These are phyloP conservation scores for Falcaria lacertinaria DNA, from an alignment of 2,888 invertebrate species.

Conservation along the genomic window DNA sequence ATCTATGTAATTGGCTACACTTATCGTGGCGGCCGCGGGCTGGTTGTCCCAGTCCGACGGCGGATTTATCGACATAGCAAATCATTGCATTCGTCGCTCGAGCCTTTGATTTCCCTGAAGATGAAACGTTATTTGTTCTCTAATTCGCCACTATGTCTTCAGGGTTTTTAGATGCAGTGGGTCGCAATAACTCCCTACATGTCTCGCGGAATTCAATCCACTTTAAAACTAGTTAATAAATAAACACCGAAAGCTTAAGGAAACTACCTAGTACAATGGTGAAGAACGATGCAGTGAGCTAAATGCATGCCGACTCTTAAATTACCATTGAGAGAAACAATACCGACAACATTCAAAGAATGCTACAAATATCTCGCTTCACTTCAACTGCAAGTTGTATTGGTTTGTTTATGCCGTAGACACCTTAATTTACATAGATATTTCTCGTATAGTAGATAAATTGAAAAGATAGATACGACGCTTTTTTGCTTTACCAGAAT, in stretches of 20 bases:
- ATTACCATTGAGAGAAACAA: constrained; percentile 2
- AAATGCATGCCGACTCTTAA: neutral
- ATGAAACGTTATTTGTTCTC: neutral
- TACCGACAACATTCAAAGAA: constrained; percentile 4
- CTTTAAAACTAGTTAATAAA: no score
- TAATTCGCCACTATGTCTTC: neutral
- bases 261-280: no score
- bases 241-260: no score
- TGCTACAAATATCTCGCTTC: constrained; percentile 7
- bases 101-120: constrained; percentile 16
- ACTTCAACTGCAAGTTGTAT: constrained; percentile 15
- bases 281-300: no score
- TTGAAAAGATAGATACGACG: constrained; percentile 12
- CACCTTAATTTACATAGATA: constrained; percentile 28
- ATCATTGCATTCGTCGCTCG: constrained; percentile 62
- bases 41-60: constrained; percentile 53
- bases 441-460: constrained; percentile 22
- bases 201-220: no score
- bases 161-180: neutral
- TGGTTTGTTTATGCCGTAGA: constrained; percentile 18
- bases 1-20: constrained; percentile 72
- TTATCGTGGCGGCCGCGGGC: constrained; percentile 65
- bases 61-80: constrained; percentile 64
- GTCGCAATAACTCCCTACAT: no score
- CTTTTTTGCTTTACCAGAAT: constrained; percentile 8